Evolutionary conservation across 2,797 vertebrate species (phyloP).

Genomic region (Chelonia mydas): DNA sequence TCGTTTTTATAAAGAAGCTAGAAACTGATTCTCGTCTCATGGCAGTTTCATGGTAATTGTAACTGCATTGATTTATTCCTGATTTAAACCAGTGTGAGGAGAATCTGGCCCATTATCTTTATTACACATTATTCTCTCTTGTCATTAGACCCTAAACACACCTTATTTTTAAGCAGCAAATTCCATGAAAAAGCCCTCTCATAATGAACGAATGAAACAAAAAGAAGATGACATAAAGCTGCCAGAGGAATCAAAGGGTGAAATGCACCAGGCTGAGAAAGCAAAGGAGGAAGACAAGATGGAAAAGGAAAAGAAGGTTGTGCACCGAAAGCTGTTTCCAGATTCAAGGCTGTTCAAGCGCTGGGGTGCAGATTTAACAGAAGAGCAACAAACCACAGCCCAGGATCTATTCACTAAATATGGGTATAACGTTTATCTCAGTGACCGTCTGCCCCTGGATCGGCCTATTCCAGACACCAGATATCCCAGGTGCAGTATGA

Average conservation of each 20-base stretch:
- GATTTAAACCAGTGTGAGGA: neutral
- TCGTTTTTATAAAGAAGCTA: neutral
- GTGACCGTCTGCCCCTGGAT: slow-evolving; percentile 51
- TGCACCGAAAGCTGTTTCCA: slow-evolving; percentile 15
- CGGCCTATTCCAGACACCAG: slow-evolving; percentile 24
- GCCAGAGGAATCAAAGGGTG: neutral
- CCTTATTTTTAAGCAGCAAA: slow-evolving; percentile 28
- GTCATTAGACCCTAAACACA: neutral
- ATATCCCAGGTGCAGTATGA: slow-evolving; percentile 46
- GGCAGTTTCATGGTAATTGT: neutral
- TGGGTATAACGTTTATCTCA: slow-evolving; percentile 60
- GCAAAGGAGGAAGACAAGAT: neutral
- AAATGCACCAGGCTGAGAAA: neutral
- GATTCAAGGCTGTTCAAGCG: slow-evolving; percentile 32
- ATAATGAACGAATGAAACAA: neutral
- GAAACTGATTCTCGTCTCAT: neutral
- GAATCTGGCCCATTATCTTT: neutral
- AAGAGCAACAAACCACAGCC: slow-evolving; percentile 49
- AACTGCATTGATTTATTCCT: neutral
- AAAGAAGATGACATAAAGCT: neutral
- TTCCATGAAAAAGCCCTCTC: neutral
- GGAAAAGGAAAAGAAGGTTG: neutral
- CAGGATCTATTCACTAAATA: slow-evolving; percentile 61
- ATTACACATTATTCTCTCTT: neutral
- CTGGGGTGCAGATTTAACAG: slow-evolving; percentile 43